Evolutionary conservation across 2,797 vertebrate genomes (phyloP).

Genomic region (Oreochromis grahami): DNA sequence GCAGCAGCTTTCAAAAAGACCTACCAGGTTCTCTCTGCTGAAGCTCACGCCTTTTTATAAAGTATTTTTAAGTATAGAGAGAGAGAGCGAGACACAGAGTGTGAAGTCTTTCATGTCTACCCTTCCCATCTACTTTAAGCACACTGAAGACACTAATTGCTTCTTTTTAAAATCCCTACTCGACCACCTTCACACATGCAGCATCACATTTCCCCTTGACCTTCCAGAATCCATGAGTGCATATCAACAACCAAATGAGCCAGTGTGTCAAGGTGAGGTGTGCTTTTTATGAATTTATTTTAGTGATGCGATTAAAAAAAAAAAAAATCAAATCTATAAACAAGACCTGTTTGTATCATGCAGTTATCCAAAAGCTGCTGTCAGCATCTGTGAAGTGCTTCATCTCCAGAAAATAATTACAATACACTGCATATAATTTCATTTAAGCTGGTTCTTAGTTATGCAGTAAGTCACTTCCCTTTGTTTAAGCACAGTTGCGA

Average conservation of each 20-base stretch:
- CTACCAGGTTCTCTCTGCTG: slow-evolving; percentile 8
- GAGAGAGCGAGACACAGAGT: background rate
- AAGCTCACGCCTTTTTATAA: slow-evolving; percentile 23
- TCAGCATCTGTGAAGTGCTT: background rate
- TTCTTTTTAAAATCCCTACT: slow-evolving; percentile 9
- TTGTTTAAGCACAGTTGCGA: background rate
- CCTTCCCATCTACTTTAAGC: slow-evolving; percentile 21
- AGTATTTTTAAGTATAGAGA: slow-evolving; percentile 30
- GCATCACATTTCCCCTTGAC: background rate
- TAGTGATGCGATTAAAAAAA: background rate
- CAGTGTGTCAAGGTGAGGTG: background rate
- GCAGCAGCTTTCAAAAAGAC: slow-evolving; percentile 16
- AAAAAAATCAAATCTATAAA: background rate
- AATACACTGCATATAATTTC: background rate
- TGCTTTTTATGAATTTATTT: background rate
- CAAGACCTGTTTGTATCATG: background rate
- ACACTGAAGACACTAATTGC: slow-evolving; percentile 36
- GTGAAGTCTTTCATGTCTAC: slow-evolving; percentile 27
- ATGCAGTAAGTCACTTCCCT: background rate
- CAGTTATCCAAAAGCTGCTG: background rate
- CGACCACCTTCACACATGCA: background rate
- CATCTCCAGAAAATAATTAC: background rate
- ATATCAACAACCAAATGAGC: background rate
- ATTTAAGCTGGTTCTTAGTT: background rate
- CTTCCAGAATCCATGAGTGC: background rate